phyloP scores from a whole-genome alignment of 2,888 invertebrate genomes.

The Nymphalis urticae region DNA sequence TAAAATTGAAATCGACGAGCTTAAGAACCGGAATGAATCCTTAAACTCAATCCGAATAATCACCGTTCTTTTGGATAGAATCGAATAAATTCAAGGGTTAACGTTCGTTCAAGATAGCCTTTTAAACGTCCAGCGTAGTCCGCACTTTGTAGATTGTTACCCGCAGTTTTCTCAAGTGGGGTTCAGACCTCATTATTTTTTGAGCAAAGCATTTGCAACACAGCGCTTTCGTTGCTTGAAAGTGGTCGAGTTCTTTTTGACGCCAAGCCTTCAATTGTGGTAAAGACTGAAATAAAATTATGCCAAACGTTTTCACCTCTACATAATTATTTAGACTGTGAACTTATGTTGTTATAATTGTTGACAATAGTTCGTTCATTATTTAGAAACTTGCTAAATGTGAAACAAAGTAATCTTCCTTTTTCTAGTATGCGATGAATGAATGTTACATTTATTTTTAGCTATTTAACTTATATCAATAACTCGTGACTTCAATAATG shows the following conservation, averaged over 20 bases:
- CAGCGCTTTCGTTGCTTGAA: slow-evolving; percentile 55
- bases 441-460: neutral
- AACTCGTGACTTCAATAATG: neutral
- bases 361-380: neutral
- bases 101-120: slow-evolving; percentile 26
- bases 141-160: slow-evolving; percentile 39
- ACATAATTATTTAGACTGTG: slow-evolving; percentile 13
- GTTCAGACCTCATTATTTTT: slow-evolving; percentile 68
- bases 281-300: slow-evolving; percentile 28
- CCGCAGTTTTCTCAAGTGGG: slow-evolving; percentile 57
- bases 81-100: slow-evolving; percentile 30
- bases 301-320: slow-evolving; percentile 23
- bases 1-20: slow-evolving; percentile 7
- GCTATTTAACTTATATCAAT: neutral
- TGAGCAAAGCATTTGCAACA: slow-evolving; percentile 62
- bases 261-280: slow-evolving; percentile 34
- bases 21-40: slow-evolving; percentile 13
- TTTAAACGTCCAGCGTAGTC: slow-evolving; percentile 32
- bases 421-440: neutral
- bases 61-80: slow-evolving; percentile 20
- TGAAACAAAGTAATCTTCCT: neutral
- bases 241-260: slow-evolving; percentile 44
- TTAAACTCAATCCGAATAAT: slow-evolving; percentile 20
- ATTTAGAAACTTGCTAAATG: neutral
- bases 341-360: slow-evolving; percentile 6